A percentile compares a stretch with the other conserved stretches of the same genome.
phyloP scores from a whole-genome alignment of 2,113 vertebrate genomes.

The Gasterosteus nipponicus region DNA sequence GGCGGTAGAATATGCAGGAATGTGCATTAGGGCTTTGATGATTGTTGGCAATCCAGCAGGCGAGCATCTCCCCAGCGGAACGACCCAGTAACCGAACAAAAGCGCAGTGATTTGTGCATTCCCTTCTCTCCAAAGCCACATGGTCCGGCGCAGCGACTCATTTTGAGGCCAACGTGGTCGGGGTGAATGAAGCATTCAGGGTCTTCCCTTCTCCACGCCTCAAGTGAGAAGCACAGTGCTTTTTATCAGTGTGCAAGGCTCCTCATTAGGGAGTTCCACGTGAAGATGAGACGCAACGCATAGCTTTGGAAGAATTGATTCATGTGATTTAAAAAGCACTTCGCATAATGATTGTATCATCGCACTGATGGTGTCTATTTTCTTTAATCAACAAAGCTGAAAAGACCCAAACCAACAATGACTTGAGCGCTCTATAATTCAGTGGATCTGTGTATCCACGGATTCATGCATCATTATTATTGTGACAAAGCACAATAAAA shows the following conservation, averaged over 20 bases:
- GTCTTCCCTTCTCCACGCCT: conserved; percentile 39
- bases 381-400: not conserved
- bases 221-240: conserved; percentile 41
- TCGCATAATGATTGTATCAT: conserved; percentile 1
- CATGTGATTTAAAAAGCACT: conserved; percentile 12
- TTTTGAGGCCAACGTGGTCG: conserved; percentile 36
- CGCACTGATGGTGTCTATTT: not conserved
- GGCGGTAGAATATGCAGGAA: conserved; percentile 25
- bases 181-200: conserved; percentile 59
- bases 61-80: conserved; percentile 27
- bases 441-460: not conserved
- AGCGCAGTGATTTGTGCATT: conserved; percentile 31
- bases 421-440: not conserved
- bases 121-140: conserved; percentile 23
- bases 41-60: conserved; percentile 46
- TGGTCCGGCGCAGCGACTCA: not conserved
- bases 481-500: not conserved
- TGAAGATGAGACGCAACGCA: conserved; percentile 8
- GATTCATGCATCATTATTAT: not conserved
- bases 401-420: not conserved
- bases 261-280: conserved; percentile 33
- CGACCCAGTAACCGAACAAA: conserved; percentile 54
- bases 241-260: conserved; percentile 53
- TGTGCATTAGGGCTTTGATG: conserved; percentile 49
- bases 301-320: conserved; percentile 22